A percentile compares a stretch with the other conserved stretches of the same genome.
phyloP scores from a whole-genome alignment of 2,113 vertebrate species.

The Periophthalmodon schlosseri region DNA sequence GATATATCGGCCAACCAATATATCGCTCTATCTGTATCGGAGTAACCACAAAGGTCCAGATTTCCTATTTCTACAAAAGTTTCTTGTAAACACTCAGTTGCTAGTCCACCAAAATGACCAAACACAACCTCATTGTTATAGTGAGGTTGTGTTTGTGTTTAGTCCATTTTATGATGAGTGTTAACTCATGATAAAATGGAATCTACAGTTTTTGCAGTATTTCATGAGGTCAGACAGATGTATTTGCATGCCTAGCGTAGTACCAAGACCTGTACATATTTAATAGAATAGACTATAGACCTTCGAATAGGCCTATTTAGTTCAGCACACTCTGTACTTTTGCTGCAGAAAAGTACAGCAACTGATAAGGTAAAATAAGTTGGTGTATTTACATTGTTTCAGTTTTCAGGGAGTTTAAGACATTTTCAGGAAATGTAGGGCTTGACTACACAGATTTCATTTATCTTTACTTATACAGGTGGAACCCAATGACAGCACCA shows the following conservation, averaged over 20 bases:
- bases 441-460: neutral
- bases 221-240: neutral
- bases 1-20: no score
- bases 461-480: no score
- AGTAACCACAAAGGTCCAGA: no score
- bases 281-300: neutral
- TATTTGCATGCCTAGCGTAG: neutral
- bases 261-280: neutral
- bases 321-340: neutral
- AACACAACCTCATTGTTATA: no score
- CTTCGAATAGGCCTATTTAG: neutral
- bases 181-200: no score
- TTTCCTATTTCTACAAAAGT: no score
- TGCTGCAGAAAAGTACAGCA: neutral
- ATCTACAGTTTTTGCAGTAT: no score
- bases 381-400: neutral
- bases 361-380: neutral
- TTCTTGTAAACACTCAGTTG: neutral
- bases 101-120: no score
- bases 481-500: no score
- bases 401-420: neutral
- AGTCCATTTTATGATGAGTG: no score
- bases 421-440: neutral
- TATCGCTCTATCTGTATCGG: no score
- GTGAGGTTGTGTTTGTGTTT: no score